Percentiles rank a stretch among this genome's conserved stretches.
Evolutionary conservation across 2,113 vertebrate genomes (phyloP).

Genomic region (Machaerirhynchus nigripectus): DNA sequence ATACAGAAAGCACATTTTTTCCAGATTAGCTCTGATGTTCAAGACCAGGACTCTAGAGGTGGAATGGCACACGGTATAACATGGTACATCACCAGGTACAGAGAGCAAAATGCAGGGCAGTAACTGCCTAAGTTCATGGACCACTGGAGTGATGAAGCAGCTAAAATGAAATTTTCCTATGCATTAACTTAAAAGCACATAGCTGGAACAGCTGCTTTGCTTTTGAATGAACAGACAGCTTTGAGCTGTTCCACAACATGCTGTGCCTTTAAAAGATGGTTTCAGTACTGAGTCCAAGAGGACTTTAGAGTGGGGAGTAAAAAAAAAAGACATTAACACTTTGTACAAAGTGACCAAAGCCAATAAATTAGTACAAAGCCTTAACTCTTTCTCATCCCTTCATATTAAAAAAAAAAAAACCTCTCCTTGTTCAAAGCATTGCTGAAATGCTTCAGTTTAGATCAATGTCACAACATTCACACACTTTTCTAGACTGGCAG

Average conservation of each 20-base stretch:
- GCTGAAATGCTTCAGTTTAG: neutral
- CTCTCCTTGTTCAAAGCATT: neutral
- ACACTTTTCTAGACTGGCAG: neutral
- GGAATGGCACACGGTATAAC: neutral
- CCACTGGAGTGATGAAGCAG: neutral
- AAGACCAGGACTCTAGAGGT: neutral
- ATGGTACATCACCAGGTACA: too few species aligned
- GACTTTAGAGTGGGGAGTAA: accelerated
- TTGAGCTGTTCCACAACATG: neutral
- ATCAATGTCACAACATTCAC: neutral
- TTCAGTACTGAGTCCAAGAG: neutral
- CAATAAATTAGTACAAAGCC: neutral
- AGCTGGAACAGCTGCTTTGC: neutral
- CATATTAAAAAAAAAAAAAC: neutral
- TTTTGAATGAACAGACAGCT: neutral
- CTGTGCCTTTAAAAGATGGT: neutral
- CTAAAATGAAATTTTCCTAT: neutral
- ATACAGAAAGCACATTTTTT: neutral
- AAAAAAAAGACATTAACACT: neutral
- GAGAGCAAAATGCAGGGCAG: neutral
- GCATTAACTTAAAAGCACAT: neutral
- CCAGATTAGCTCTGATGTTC: neutral
- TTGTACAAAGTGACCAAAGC: neutral
- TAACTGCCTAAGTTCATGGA: neutral
- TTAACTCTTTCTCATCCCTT: neutral